Base-by-base conservation (phyloP, 1,140 invertebrate species). In the Pteromalus puparum region DNA sequence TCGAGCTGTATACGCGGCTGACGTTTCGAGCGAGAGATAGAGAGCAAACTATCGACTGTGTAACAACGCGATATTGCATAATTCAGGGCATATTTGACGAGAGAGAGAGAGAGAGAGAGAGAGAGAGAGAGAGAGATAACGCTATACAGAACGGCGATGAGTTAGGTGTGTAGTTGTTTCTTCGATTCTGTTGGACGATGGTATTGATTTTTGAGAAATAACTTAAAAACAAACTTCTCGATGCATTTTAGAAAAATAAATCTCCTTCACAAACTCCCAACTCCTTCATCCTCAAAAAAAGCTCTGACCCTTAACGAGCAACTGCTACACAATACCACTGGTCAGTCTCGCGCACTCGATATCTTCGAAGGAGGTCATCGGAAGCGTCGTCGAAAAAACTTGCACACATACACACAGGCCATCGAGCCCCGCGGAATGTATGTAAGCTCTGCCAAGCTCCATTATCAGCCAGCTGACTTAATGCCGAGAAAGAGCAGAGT, bases 21-120 rank as follows among this genome's bases (percentile, higher is more conserved):
- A 89, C 88, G 87, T 89, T 85, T 76, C 42, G 30, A 34, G 48
- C 65, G 65, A 12, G 65, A 10, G 18, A 68, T 12, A 6, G n/a
- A 67, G 65, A 7, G 65, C n/a, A n/a, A 65, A 65, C 6, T n/a
- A n/a, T 65, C 28, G 65, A 70, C 26, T 12, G 38, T 42, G 38
- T 42, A 42, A 12, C 38, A 42, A 42, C 7, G 38, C 38, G 38
- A 42, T 42, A 42, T 42, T 42, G 38, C 38, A 42, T 42, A 42
- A 42, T 42, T 42, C 38, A 42, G 38, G 46, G 10, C 46, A 18
- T 46, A 13, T 15, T 48, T 48, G 12, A 13, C 46, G 46, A 48
- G 46, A 13, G 46, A 13, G 9, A 34, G 21, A 81, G 73, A 15
- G 77, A 68, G 26, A 61, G 13, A 68, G 46, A 24, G 34, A 34